Conservation (phyloP, 2,113 vertebrate genomes). For the Pituophis catenifer region DNA sequence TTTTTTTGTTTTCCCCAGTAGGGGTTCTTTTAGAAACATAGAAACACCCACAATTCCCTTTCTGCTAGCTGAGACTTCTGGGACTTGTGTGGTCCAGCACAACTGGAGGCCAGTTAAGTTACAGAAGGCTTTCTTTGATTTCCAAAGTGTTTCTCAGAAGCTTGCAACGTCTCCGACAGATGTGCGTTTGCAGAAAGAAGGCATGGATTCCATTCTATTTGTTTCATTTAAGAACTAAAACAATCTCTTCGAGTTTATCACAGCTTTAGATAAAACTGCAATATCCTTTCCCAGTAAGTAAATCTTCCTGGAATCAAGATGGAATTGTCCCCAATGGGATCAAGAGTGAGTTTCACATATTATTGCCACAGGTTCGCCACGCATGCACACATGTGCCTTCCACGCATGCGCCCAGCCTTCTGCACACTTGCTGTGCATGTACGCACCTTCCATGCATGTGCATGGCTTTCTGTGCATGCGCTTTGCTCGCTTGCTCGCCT, state of each 20-base stretch:
- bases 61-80: neutral
- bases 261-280: neutral
- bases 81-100: neutral
- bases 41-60: neutral
- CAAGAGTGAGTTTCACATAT: too few species aligned
- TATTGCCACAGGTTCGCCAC: too few species aligned
- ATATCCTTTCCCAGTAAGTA: neutral
- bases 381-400: too few species aligned
- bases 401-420: too few species aligned
- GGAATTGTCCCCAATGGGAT: too few species aligned
- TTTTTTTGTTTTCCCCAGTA: slow-evolving; percentile 30
- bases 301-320: neutral
- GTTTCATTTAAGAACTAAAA: slow-evolving; percentile 26
- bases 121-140: neutral
- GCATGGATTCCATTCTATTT: slow-evolving; percentile 15
- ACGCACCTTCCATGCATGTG: too few species aligned
- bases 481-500: too few species aligned
- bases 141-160: neutral
- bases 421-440: too few species aligned
- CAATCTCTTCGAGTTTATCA: neutral
- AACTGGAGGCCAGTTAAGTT: neutral
- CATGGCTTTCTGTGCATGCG: too few species aligned
- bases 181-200: slow-evolving; percentile 14
- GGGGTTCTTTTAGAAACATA: neutral
- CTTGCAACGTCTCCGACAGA: neutral